Evolutionary conservation across 2,113 vertebrate genomes (phyloP).

Genomic region (Phylloscopus whistleri): DNA sequence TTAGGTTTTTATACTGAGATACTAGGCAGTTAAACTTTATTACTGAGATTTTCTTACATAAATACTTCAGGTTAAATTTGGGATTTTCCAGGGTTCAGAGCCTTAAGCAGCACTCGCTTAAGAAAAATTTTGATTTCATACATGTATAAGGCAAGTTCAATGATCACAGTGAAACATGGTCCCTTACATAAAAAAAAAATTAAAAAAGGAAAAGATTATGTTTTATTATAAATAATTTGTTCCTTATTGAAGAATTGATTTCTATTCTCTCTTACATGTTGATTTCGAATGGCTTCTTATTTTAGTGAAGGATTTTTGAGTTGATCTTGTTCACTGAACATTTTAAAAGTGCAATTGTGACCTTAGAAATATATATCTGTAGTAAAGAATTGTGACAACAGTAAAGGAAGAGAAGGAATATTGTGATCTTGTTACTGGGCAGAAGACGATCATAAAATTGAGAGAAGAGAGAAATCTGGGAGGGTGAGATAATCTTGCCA

Average conservation of each 20-base stretch:
- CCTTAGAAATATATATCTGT: not conserved
- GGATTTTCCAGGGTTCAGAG: not conserved
- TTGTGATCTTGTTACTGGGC: not conserved
- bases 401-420: not conserved
- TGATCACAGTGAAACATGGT: not conserved
- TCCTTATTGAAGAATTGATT: not conserved
- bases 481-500: not conserved
- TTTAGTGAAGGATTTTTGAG: not conserved
- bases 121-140: not conserved
- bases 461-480: not conserved
- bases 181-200: not conserved
- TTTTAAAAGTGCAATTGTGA: not conserved
- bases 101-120: not conserved
- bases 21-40: not conserved
- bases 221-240: not conserved
- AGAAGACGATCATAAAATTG: not conserved
- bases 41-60: not conserved
- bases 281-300: not conserved
- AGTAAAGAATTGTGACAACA: not conserved
- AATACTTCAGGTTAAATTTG: not conserved
- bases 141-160: not conserved
- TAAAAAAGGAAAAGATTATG: fast-evolving
- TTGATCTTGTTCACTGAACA: not conserved
- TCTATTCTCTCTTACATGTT: not conserved
- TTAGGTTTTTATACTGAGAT: not conserved